Conservation (phyloP, 1,140 invertebrate genomes). For the Globodera rostochiensis region DNA sequence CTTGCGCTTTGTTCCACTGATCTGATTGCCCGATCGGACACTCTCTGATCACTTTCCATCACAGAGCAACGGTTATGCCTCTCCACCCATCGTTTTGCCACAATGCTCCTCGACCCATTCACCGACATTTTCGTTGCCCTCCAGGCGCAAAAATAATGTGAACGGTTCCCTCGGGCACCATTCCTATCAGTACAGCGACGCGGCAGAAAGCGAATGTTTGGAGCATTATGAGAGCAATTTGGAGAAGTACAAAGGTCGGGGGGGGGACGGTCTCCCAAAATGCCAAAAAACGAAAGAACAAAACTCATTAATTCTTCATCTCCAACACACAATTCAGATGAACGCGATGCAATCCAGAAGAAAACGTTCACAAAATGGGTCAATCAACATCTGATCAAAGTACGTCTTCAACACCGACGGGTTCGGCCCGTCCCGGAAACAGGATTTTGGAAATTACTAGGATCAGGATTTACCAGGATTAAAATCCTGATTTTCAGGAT, state of each 20-base stretch:
- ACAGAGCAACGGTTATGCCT: slow-evolving; percentile 14
- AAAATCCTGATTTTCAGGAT: too few relatives aligned
- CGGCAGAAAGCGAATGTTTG: slow-evolving; percentile 50
- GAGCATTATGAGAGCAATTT: slow-evolving; percentile 54
- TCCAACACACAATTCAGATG: slow-evolving; percentile 78
- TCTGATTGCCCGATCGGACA: too few relatives aligned
- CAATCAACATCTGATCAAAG: slow-evolving; percentile 99
- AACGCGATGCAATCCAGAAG: slow-evolving; percentile 98
- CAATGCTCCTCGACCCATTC: not conserved
- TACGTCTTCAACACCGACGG: slow-evolving; percentile 69
- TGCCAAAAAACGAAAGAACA: too few relatives aligned
- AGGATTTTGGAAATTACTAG: too few relatives aligned
- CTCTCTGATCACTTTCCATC: too few relatives aligned
- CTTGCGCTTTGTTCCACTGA: too few relatives aligned
- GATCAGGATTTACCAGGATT: too few relatives aligned
- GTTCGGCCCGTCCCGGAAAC: not conserved
- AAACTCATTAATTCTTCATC: too few relatives aligned
- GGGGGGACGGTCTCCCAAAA: too few relatives aligned
- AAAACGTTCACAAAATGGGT: slow-evolving; percentile 99
- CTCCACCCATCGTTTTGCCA: not conserved
- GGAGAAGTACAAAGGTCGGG: slow-evolving; percentile 55
- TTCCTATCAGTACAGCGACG: slow-evolving; percentile 19
- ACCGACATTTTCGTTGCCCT: not conserved
- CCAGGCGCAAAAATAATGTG: not conserved
- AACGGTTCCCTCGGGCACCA: not conserved